phyloP scores from a whole-genome alignment of 2,113 vertebrate genomes.

The Brienomyrus brachyistius region DNA sequence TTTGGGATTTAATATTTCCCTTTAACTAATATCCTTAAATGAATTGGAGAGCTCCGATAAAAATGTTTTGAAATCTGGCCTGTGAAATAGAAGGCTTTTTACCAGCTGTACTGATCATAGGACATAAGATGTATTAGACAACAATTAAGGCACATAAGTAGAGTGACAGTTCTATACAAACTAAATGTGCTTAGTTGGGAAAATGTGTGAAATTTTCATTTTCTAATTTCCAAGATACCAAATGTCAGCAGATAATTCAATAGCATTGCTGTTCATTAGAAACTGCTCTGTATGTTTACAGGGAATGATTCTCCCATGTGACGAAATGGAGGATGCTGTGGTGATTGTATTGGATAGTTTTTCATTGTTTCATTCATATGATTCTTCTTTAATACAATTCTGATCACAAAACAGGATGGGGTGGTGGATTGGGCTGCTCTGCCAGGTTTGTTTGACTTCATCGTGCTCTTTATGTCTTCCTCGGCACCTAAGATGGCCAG shows the following conservation, averaged over 20 bases:
- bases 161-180: neutral
- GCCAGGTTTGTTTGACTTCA: neutral
- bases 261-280: neutral
- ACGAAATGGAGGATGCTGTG: neutral
- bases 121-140: neutral
- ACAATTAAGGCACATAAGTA: neutral
- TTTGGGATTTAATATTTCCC: neutral
- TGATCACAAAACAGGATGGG: neutral
- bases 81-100: neutral
- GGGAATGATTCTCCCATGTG: neutral
- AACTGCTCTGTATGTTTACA: neutral
- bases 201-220: neutral
- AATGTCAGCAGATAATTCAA: neutral
- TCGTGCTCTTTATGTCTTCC: neutral
- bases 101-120: neutral
- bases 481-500: neutral
- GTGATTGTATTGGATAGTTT: no score
- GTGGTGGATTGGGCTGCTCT: neutral
- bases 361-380: no score
- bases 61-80: neutral
- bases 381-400: no score
- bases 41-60: neutral
- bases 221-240: neutral
- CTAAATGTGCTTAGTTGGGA: neutral
- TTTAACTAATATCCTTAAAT: neutral